A percentile compares a stretch with the other conserved stretches of the same genome.
Conservation (phyloP, 1,140 invertebrate genomes). For the Pseudobourletiella spinata region DNA sequence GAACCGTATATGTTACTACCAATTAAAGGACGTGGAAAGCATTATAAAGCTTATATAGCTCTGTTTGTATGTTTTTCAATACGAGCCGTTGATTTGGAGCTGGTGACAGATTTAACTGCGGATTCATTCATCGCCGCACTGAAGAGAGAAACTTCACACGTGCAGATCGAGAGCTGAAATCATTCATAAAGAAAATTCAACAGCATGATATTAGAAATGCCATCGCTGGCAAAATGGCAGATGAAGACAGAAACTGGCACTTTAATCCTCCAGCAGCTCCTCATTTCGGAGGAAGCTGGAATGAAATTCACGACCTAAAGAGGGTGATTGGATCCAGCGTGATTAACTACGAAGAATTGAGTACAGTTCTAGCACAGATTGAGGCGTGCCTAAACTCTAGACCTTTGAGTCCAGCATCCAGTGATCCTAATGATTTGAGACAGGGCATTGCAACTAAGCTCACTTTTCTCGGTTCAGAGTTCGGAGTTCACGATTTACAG, state of each 20-base stretch:
- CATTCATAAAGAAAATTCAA: not conserved
- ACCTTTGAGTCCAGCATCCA: constrained; percentile 30
- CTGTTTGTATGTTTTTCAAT: constrained; percentile 43
- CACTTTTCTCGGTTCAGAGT: too few relatives aligned
- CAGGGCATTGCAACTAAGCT: too few relatives aligned
- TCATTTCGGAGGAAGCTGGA: constrained; percentile 38
- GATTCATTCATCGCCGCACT: constrained; percentile 22
- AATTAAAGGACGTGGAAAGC: not conserved
- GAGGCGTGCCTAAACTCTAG: constrained; percentile 37
- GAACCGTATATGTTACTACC: not conserved
- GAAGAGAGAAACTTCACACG: constrained; percentile 34
- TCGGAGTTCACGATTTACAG: too few relatives aligned
- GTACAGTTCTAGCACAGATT: constrained; percentile 35
- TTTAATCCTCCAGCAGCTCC: constrained; percentile 39
- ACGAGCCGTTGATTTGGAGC: constrained; percentile 27
- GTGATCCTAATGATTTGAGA: constrained; percentile 38
- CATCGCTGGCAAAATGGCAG: not conserved
- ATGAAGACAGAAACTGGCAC: constrained; percentile 32
- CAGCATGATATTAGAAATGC: not conserved
- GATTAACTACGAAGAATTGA: constrained; percentile 35
- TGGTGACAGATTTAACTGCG: constrained; percentile 21
- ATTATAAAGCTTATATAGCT: constrained; percentile 34
- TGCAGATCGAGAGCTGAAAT: constrained; percentile 34
- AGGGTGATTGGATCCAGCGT: not conserved
- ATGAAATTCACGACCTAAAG: constrained; percentile 37